Evolutionary conservation across 1,140 invertebrate genomes (phyloP).

Genomic region (Venustaconcha ellipsiformis): DNA sequence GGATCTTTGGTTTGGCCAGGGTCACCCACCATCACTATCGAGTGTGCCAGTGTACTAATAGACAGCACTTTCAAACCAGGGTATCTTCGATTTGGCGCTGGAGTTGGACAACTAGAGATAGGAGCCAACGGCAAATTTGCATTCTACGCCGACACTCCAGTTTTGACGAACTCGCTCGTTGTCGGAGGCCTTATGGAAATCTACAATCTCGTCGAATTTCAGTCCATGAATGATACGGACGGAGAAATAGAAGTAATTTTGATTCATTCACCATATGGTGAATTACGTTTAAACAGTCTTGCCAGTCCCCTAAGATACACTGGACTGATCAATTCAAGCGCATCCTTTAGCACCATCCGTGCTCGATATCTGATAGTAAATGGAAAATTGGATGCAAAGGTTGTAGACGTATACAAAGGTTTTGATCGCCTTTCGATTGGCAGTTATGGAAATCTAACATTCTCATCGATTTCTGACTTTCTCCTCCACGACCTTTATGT

Average conservation of each 20-base stretch:
- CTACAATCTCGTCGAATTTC: constrained; percentile 37
- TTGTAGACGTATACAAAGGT: constrained; percentile 24
- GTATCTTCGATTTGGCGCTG: constrained; percentile 34
- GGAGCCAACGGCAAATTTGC: constrained; percentile 35
- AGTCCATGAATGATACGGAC: constrained; percentile 34
- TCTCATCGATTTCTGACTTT: constrained; percentile 31
- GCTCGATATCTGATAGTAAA: constrained; percentile 34
- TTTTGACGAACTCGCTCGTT: constrained; percentile 38
- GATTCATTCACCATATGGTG: constrained; percentile 35
- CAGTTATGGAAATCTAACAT: constrained; percentile 24
- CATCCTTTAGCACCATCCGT: constrained; percentile 32
- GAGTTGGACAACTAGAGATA: constrained; percentile 26
- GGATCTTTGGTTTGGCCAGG: constrained; percentile 35
- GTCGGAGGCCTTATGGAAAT: constrained; percentile 44
- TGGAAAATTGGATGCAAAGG: constrained; percentile 29
- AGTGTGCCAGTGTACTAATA: constrained; percentile 45
- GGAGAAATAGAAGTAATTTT: constrained; percentile 31
- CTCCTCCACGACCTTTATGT: constrained; percentile 27
- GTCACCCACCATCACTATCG: constrained; percentile 33
- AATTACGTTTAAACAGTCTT: constrained; percentile 34
- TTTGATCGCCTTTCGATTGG: constrained; percentile 36
- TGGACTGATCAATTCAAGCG: background rate
- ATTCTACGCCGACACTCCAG: constrained; percentile 33
- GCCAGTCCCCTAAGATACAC: constrained; percentile 15
- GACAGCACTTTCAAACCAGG: constrained; percentile 45